Evolutionary conservation across 2,888 invertebrate genomes (phyloP), one percentile per base, ranked within the genome.

Genomic region (Malthinus seriepunctatus): DNA sequence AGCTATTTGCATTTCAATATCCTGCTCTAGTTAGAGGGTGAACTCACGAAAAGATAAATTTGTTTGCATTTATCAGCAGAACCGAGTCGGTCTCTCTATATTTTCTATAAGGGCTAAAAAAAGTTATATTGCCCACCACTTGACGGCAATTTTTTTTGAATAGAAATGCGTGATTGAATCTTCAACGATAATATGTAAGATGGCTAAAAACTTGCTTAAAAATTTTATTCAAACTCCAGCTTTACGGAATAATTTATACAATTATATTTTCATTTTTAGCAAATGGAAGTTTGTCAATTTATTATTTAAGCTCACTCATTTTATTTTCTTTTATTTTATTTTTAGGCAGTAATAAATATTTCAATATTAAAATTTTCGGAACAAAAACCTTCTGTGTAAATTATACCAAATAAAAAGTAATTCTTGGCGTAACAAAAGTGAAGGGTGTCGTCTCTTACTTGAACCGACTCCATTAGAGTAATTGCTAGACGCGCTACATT

Each of bases 381-480:
- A 42, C 39, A 42, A 42, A 42, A 42, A 8, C 23, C 39, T n/a
- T 15, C 23, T 42, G 15, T 42, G 15, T 42, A 42, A 42, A 11
- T 42, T 8, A 9, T 15, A 42, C 39, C 23, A 23, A 42, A 66
- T 64, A 62, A 53, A 59, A 50, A 60, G 55, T 56, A 64, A 63
- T 64, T 66, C 62, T 63, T 63, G 51, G 55, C 46, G 53, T 50
- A 49, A 58, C 60, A 47, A 53, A 55, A 51, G 56, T 61, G 55
- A 59, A 51, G 49, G 57, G 61, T 55, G 60, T 51, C 55, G 54
- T 55, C 50, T 60, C 51, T 54, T 54, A 55, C 62, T 42, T 50
- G 55, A 51, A 59, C 55, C 57, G 58, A 66, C 56, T 69, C 69
- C 69, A 69, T 69, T 69, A 69, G 66, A 64, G 67, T 69, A 69